Evolutionary conservation across 2,888 invertebrate species (phyloP).

Genomic region (Coelinius sp.): DNA sequence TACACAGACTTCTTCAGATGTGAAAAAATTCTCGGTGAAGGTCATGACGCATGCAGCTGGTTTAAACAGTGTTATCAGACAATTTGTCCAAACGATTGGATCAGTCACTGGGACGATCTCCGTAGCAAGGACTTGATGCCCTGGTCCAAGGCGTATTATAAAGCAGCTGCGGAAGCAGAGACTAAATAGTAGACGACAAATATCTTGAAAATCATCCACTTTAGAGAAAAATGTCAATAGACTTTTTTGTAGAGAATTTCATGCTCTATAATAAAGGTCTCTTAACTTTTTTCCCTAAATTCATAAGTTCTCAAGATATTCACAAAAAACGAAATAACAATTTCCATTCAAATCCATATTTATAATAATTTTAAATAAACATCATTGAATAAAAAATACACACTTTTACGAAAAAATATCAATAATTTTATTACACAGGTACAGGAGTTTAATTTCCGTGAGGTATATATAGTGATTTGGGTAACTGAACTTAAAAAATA

Average conservation of each 20-base stretch:
- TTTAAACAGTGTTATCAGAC: slow-evolving; percentile 58
- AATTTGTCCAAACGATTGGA: slow-evolving; percentile 61
- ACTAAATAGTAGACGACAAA: slow-evolving; percentile 27
- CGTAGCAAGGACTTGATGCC: slow-evolving; percentile 51
- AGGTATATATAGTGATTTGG: slow-evolving; percentile 54
- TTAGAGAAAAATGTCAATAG: too few relatives aligned
- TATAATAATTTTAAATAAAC: too few relatives aligned
- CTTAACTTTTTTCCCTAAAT: slow-evolving; percentile 30
- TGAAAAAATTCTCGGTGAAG: slow-evolving; percentile 59
- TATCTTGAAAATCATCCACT: slow-evolving; percentile 48
- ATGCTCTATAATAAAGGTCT: background rate
- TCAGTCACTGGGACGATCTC: slow-evolving; percentile 58
- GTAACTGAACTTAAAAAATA: slow-evolving; percentile 42
- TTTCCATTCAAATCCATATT: too few relatives aligned
- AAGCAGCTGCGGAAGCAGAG: slow-evolving; percentile 27
- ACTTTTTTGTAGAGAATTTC: slow-evolving; percentile 30
- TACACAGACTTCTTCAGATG: slow-evolving; percentile 65
- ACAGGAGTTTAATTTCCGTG: slow-evolving; percentile 58
- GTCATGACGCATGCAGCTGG: slow-evolving; percentile 59
- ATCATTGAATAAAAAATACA: slow-evolving; percentile 41
- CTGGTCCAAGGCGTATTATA: slow-evolving; percentile 50
- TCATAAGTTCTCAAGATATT: too few relatives aligned
- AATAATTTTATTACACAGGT: slow-evolving; percentile 62
- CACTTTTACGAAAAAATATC: slow-evolving; percentile 55
- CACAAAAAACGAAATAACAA: too few relatives aligned